A percentile compares a stretch with the other conserved stretches of the same genome.
Conservation (phyloP, 2,888 invertebrate genomes). For the Acheta domesticus region DNA sequence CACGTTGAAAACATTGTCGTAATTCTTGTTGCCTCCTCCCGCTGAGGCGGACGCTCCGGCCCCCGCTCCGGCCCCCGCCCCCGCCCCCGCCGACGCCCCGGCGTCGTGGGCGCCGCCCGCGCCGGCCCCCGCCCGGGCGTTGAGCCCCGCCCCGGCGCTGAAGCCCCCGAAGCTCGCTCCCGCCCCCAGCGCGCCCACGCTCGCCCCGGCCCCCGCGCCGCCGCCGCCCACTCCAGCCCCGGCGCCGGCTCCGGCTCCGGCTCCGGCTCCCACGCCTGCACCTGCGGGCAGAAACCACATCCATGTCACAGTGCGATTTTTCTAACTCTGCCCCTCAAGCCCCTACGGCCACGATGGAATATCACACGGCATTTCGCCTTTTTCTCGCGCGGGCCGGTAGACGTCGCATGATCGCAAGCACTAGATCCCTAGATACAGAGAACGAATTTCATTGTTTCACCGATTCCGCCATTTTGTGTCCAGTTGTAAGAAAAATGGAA, state of each 20-base stretch:
- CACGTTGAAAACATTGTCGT: conserved; percentile 18
- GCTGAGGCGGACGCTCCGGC: neutral
- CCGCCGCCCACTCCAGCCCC: neutral
- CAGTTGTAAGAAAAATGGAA: too few relatives aligned
- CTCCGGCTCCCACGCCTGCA: neutral
- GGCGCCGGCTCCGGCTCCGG: neutral
- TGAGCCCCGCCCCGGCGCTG: neutral
- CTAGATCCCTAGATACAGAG: too few relatives aligned
- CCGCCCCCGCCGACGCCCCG: neutral
- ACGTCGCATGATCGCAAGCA: too few relatives aligned
- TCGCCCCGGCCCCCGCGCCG: neutral
- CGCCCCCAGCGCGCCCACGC: neutral
- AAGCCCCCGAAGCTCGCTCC: neutral
- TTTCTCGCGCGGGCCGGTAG: too few relatives aligned
- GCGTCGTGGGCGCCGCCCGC: neutral
- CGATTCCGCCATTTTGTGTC: too few relatives aligned
- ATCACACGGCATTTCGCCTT: too few relatives aligned
- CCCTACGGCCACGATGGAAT: too few relatives aligned
- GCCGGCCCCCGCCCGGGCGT: neutral
- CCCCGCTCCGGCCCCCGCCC: neutral
- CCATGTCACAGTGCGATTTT: too few relatives aligned
- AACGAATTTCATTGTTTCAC: too few relatives aligned
- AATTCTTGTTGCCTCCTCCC: neutral
- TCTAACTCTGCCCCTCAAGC: too few relatives aligned
- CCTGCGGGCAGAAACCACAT: too few relatives aligned